These are phyloP conservation scores for Arbacia lixula DNA, from an alignment of 53 echinoderm and acorn worm species.

Conservation along the genomic window DNA sequence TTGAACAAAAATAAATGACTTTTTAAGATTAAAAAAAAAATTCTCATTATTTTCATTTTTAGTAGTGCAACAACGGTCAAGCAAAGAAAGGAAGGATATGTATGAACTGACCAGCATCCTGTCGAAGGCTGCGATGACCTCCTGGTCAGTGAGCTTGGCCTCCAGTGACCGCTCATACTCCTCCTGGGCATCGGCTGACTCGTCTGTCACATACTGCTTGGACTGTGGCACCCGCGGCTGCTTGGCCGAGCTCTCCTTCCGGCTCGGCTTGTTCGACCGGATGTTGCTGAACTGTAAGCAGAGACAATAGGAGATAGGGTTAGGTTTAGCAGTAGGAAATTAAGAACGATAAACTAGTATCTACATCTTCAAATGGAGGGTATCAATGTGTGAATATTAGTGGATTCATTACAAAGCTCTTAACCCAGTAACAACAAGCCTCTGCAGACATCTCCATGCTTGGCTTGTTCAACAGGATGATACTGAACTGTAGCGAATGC, in stretches of 20 bases:
- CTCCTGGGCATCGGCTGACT: conserved; percentile 67
- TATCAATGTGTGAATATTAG: too few species aligned
- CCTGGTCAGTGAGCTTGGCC: conserved; percentile 83
- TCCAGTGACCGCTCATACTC: conserved; percentile 75
- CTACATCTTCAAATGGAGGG: not conserved
- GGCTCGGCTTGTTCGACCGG: conserved; percentile 55
- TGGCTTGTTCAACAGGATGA: conserved; percentile 58
- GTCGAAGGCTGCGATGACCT: conserved; percentile 93
- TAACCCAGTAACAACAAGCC: too few species aligned
- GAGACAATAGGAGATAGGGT: not conserved
- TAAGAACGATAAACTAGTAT: too few species aligned
- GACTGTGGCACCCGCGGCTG: conserved; percentile 30
- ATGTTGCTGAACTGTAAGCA: conserved; percentile 50
- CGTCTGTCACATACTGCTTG: conserved; percentile 50
- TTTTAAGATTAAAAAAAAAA: not conserved
- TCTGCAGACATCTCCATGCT: too few species aligned
- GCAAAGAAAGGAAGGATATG: not conserved
- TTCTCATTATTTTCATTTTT: not conserved
- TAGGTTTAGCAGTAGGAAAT: too few species aligned
- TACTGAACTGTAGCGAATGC: conserved; percentile 54
- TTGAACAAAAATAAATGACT: too few species aligned
- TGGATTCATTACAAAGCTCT: too few species aligned
- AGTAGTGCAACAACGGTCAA: not conserved
- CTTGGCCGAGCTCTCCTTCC: conserved; percentile 58
- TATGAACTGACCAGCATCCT: conserved; percentile 90